phyloP scores from a whole-genome alignment of 2,797 vertebrate species.

The Chiropotes sagulatus region DNA sequence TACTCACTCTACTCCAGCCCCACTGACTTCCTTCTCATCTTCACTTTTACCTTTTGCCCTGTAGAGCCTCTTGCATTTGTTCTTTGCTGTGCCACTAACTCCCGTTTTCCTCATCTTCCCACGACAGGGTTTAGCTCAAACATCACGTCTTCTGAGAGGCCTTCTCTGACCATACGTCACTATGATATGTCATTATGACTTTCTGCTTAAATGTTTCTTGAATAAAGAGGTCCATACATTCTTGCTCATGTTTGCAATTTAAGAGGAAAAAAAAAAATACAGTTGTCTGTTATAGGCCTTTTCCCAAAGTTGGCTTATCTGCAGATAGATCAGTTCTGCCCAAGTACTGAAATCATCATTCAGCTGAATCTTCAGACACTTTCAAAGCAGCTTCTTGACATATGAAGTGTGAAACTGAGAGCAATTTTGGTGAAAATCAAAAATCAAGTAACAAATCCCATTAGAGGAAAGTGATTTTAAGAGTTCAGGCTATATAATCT shows the following conservation, averaged over 20 bases:
- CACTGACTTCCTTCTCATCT: background rate
- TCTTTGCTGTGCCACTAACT: background rate
- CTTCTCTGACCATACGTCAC: background rate
- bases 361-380: background rate
- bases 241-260: conserved; percentile 32
- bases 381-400: conserved; percentile 29
- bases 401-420: conserved; percentile 8
- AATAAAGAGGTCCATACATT: conserved; percentile 5
- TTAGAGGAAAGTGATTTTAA: background rate
- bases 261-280: conserved; percentile 28
- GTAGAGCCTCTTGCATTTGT: background rate
- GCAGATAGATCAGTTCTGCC: background rate
- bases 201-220: conserved; percentile 29
- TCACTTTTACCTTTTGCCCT: background rate
- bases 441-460: background rate
- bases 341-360: background rate
- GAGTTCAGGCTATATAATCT: background rate
- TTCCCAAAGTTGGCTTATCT: background rate
- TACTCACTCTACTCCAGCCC: background rate
- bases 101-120: conserved; percentile 7
- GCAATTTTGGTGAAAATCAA: conserved; percentile 19
- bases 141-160: conserved; percentile 16
- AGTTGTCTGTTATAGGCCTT: background rate
- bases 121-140: conserved; percentile 10
- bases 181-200: conserved; percentile 31